Base-by-base conservation (phyloP, 2,797 vertebrate species). In the Scarus forsteni region DNA sequence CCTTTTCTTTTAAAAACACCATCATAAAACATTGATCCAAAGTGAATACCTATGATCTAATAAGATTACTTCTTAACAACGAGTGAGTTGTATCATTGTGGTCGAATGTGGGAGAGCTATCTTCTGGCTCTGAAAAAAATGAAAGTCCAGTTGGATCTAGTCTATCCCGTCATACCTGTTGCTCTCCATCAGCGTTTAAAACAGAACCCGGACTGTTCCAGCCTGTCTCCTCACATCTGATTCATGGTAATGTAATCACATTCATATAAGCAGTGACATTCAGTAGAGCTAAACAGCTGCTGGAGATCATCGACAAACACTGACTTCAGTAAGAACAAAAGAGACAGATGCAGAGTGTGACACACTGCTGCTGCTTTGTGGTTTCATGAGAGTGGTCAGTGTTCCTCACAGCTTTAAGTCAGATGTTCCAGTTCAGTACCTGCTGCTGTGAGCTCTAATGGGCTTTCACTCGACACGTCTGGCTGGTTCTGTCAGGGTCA, bases 401-500 rank as follows among this genome's bases (percentile, higher is more conserved):
- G 58, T 58, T 52, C 5, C 42, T 66, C 71, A 16, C 43, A 18
- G 51, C 39, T 73, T 57, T 15, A 18, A 35, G 39, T 60, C 14
- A 36, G 13, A 2, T 40, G 12, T 10, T 3, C 62, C 63, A 56
- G 64, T 62, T 86, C 75, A 61, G 77, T 78, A 60, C 58, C 60
- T 54, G 14, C 52, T 43, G 54, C 43, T 65, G 57, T 42, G 52
- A 14, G 48, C 70, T 83, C 63, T 19, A 36, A 73, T 75, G 65
- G 73, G 53, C 76, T 86, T 84, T 77, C 73, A 54, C 79, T 73
- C 48, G 49, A 84, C 77, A 70, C 5, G 55, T 80, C 66, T 54
- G 60, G 59, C 38, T 80, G 57, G 76, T 84, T 66, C 80, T 56
- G 44, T 65, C 42, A 50, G 60, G 61, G 58, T 85, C 85, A 85